Evolutionary conservation across 2,888 invertebrate genomes (phyloP).

Genomic region (Sycophila texana): DNA sequence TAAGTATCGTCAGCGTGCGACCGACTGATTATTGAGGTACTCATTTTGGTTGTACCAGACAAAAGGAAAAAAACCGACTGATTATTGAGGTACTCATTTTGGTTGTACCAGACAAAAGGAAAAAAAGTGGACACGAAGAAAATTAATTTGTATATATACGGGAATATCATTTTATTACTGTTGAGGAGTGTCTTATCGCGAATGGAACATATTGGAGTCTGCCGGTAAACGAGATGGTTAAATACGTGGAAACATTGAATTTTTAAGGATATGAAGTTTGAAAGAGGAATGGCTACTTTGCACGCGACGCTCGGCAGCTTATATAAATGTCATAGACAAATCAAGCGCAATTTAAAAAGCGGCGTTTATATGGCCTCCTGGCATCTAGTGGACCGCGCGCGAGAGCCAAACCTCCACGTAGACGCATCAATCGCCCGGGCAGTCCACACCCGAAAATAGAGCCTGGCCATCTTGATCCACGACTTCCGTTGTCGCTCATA

Average conservation of each 20-base stretch:
- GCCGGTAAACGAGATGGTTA: not conserved
- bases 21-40: not conserved
- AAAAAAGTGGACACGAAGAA: not conserved
- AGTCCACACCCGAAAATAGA: constrained; percentile 38
- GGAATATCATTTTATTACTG: constrained; percentile 3
- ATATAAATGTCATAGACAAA: constrained; percentile 24
- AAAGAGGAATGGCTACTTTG: not conserved
- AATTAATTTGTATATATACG: constrained; percentile 39
- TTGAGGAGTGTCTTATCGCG: constrained; percentile 38
- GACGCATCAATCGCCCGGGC: constrained; percentile 46
- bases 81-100: not conserved
- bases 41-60: not conserved
- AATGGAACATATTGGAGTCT: constrained; percentile 34
- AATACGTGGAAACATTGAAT: not conserved
- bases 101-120: not conserved
- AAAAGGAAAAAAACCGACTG: too few relatives aligned
- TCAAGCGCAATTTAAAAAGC: constrained; percentile 36
- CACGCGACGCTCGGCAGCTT: not conserved
- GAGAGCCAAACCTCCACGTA: constrained; percentile 45
- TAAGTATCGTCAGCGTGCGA: not conserved
- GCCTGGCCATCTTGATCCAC: not conserved
- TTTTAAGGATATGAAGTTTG: constrained; percentile 4
- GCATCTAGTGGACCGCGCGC: constrained; percentile 21
- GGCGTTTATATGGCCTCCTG: constrained; percentile 26
- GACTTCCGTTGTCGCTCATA: not conserved